These are phyloP conservation scores for Drosophila mimica DNA, from an alignment of 2,888 invertebrate species.

Conservation along the genomic window DNA sequence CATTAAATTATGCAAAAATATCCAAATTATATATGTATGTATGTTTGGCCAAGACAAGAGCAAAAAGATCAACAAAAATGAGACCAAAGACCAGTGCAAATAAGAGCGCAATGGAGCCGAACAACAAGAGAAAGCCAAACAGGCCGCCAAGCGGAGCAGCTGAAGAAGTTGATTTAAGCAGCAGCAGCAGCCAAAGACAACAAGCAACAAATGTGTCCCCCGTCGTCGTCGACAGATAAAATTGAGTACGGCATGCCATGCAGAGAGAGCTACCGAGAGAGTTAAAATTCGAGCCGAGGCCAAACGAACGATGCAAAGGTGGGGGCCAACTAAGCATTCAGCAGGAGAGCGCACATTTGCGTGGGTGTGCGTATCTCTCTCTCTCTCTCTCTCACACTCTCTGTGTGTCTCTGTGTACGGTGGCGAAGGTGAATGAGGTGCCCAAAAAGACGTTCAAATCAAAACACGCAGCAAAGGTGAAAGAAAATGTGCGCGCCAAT, in stretches of 20 bases:
- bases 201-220: constrained; percentile 66
- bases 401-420: constrained; percentile 7
- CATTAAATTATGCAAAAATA: constrained; percentile 78
- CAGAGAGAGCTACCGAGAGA: constrained; percentile 14
- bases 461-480: constrained; percentile 75
- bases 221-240: constrained; percentile 13
- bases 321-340: constrained; percentile 43
- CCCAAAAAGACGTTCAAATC: constrained; percentile 64
- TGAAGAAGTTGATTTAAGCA: constrained; percentile 43
- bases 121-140: constrained; percentile 63
- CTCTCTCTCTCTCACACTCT: background rate
- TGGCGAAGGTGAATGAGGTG: constrained; percentile 43
- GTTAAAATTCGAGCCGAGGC: constrained; percentile 16
- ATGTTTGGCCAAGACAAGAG: constrained; percentile 19
- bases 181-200: constrained; percentile 36
- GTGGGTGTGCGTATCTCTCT: constrained; percentile 56
- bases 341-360: constrained; percentile 50
- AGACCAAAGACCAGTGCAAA: constrained; percentile 39
- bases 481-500: constrained; percentile 80
- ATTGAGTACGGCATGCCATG: constrained; percentile 17
- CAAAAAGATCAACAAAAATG: constrained; percentile 15
- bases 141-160: constrained; percentile 38
- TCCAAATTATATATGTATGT: constrained; percentile 43
- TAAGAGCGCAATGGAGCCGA: constrained; percentile 54
- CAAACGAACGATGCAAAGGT: constrained; percentile 30